phyloP scores from a whole-genome alignment of 2,888 invertebrate species.

The Steromphala cineraria region DNA sequence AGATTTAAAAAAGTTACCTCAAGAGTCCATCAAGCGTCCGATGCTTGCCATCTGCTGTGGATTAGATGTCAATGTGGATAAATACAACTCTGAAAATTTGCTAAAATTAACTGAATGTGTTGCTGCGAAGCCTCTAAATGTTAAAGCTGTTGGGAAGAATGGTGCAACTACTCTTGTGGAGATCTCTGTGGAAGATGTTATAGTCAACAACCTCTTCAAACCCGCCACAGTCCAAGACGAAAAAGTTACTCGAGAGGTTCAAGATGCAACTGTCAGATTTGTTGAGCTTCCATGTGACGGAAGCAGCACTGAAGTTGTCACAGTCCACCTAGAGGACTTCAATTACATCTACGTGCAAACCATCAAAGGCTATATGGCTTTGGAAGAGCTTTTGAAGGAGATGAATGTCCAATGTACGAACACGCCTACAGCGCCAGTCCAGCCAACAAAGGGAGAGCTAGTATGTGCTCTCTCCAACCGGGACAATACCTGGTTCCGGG shows the following conservation, averaged over 20 bases:
- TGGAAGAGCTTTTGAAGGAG: slow-evolving; percentile 4
- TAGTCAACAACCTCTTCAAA: not conserved
- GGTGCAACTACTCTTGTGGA: not conserved
- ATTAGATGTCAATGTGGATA: slow-evolving; percentile 28
- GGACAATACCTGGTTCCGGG: slow-evolving; percentile 58
- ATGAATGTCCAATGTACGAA: slow-evolving; percentile 12
- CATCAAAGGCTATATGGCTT: too few relatives aligned
- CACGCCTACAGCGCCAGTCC: too few relatives aligned
- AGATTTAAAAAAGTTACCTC: slow-evolving; percentile 38
- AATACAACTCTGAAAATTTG: slow-evolving; percentile 23
- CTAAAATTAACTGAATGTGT: not conserved
- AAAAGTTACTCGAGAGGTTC: too few relatives aligned
- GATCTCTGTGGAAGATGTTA: not conserved
- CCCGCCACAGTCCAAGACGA: not conserved
- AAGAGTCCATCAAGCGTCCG: slow-evolving; percentile 43
- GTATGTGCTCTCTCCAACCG: slow-evolving; percentile 38
- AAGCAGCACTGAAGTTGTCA: not conserved
- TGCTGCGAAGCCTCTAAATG: slow-evolving; percentile 13
- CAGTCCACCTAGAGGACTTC: not conserved
- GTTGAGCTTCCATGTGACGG: too few relatives aligned
- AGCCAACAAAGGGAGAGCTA: slow-evolving; percentile 37
- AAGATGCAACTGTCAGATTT: too few relatives aligned
- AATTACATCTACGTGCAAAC: not conserved
- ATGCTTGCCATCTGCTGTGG: slow-evolving; percentile 50
- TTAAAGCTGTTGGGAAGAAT: slow-evolving; percentile 28